Base-by-base conservation (phyloP, 1,140 invertebrate species). In the Luehdorfia chinensis region DNA sequence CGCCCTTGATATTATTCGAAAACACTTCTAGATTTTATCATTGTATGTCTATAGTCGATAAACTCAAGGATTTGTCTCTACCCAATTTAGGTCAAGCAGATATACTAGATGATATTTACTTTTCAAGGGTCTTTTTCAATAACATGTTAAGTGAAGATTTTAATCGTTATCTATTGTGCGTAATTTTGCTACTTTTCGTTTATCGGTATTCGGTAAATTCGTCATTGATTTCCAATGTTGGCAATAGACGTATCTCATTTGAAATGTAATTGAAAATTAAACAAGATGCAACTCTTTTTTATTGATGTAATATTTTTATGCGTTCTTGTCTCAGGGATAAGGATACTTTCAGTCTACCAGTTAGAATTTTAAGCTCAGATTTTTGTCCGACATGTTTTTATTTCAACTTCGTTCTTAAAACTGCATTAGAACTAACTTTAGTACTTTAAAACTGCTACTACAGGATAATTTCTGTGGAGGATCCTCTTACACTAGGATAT, bases 41-140 rank as follows among this genome's bases (percentile, higher is more conserved):
- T 66, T n/a, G 47, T 64, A 69, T 76, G 50, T 66, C 39, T 71
- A 54, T 58, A 62, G 55, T 68, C 66, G 80, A 81, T 84, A 77
- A 80, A 66, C 50, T 74, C 75, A 81, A 84, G 77, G 80, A 80
- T 81, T 57, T 55, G 48, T 63, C 52, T 59, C 28, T 53, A 49
- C 54, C 57, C 44, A 57, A 84, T 73, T 67, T 81, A 68, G 75
- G 80, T 84, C 77, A 84, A 55, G 54, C 57, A 66, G 75, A 78
- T 78, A 65, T 66, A 65, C 53, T 68, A 51, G 54, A 18, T 69
- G 73, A 83, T 76, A 77, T 62, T 60, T 55, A 63, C 58, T 65
- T 69, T 67, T 71, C 72, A 79, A 77, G 76, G 71, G 62, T 63
- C 52, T 57, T 55, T 61, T 59, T 69, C 60, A 72, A 71, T 71